phyloP scores from a whole-genome alignment of 2,797 vertebrate species.

The Graptemys geographica region DNA sequence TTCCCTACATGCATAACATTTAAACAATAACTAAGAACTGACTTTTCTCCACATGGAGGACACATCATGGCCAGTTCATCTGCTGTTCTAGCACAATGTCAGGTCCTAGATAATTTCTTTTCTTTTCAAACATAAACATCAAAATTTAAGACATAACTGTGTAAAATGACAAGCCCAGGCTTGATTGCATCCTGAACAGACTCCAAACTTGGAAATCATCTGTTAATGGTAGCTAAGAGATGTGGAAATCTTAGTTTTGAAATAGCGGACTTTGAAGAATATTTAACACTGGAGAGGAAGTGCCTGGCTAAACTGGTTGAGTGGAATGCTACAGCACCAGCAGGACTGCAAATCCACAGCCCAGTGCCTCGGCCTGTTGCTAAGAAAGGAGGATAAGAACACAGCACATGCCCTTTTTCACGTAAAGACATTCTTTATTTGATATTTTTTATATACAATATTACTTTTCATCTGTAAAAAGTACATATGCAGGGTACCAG shows the following conservation, averaged over 20 bases:
- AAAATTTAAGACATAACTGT: neutral
- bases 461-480: slow-evolving; percentile 83
- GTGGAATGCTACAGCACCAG: neutral
- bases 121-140: neutral
- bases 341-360: neutral
- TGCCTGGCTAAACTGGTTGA: neutral
- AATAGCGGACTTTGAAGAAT: accelerated
- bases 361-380: neutral
- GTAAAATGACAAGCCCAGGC: neutral
- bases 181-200: neutral
- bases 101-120: neutral
- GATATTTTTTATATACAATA: slow-evolving; percentile 81
- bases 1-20: neutral
- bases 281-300: neutral
- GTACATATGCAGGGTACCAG: slow-evolving; percentile 79
- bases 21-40: neutral
- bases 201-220: accelerated
- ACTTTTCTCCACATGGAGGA: neutral
- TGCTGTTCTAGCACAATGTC: neutral
- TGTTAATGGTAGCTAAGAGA: neutral
- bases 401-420: slow-evolving; percentile 49
- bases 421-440: slow-evolving; percentile 86
- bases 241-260: neutral
- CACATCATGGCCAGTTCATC: neutral
- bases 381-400: neutral